Percentiles rank a stretch among this genome's conserved stretches.
Evolutionary conservation across 2,113 vertebrate species (phyloP).

Genomic region (Pseudopodoces humilis): DNA sequence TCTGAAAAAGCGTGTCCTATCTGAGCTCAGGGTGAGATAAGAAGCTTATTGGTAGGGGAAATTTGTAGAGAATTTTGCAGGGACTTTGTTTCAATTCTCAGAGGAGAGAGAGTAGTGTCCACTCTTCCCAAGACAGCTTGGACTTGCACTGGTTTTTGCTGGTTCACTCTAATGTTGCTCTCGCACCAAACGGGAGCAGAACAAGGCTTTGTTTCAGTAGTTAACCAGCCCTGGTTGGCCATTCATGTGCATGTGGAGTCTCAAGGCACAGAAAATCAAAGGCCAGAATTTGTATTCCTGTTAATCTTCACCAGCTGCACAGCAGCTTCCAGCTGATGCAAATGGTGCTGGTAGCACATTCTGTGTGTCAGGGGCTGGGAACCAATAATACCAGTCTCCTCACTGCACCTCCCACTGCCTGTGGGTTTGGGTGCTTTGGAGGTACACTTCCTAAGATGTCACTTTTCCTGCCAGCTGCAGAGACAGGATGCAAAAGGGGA

Average conservation of each 20-base stretch:
- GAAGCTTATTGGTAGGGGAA: neutral
- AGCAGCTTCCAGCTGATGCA: neutral
- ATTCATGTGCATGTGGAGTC: fast-evolving
- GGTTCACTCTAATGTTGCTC: neutral
- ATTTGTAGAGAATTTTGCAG: neutral
- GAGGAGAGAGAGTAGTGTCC: neutral
- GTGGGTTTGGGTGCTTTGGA: neutral
- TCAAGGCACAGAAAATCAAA: neutral
- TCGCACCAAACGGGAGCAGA: neutral
- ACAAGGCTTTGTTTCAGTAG: neutral
- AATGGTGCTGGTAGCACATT: neutral
- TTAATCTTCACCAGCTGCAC: neutral
- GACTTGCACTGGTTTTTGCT: neutral
- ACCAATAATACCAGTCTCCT: neutral
- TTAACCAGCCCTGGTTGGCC: neutral
- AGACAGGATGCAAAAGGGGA: neutral
- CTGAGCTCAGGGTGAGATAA: neutral
- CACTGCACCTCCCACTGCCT: neutral
- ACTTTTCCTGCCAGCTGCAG: neutral
- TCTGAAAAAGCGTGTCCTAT: neutral
- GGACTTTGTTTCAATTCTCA: neutral
- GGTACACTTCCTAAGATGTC: neutral
- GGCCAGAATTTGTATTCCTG: neutral
- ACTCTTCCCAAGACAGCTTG: neutral
- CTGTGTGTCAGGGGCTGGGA: neutral